These are phyloP conservation scores for Caranx ignobilis DNA, from an alignment of 2,113 vertebrate species.

Conservation along the genomic window DNA sequence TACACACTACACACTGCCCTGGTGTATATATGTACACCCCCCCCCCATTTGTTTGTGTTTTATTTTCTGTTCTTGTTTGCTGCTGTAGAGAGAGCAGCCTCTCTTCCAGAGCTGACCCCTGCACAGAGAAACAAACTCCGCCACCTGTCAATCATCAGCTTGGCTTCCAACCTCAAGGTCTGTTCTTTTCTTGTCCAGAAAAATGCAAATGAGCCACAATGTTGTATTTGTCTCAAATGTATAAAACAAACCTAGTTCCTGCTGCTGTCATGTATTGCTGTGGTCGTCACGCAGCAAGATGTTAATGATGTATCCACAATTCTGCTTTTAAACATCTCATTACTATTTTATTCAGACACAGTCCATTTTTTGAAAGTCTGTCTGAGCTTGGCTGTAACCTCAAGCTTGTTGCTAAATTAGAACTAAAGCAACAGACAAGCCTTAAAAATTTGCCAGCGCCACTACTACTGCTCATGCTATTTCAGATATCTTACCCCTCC, in stretches of 20 bases:
- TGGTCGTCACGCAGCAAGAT: slow-evolving; percentile 22
- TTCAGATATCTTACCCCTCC: slow-evolving; percentile 10
- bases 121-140: slow-evolving; percentile 97
- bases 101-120: slow-evolving; percentile 92
- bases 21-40: slow-evolving; percentile 4
- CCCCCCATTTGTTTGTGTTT: background rate
- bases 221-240: slow-evolving; percentile 4
- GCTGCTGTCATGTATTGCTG: slow-evolving; percentile 3
- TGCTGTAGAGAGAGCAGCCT: slow-evolving; percentile 84
- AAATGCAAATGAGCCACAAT: slow-evolving; percentile 9
- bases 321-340: slow-evolving; percentile 36
- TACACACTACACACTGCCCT: background rate
- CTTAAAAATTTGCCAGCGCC: slow-evolving; percentile 15
- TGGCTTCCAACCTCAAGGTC: slow-evolving; percentile 95
- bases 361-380: slow-evolving; percentile 3
- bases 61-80: slow-evolving; percentile 15
- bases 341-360: slow-evolving; percentile 31
- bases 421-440: slow-evolving; percentile 30
- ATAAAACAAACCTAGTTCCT: slow-evolving; percentile 18
- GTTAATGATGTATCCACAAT: slow-evolving; percentile 44
- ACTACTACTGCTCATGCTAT: background rate
- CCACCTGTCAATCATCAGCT: slow-evolving; percentile 94
- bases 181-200: slow-evolving; percentile 13
- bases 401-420: slow-evolving; percentile 40
- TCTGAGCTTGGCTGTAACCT: slow-evolving; percentile 35